Evolutionary conservation across 2,113 vertebrate species (phyloP).

Genomic region (Phodopus roborovskii): DNA sequence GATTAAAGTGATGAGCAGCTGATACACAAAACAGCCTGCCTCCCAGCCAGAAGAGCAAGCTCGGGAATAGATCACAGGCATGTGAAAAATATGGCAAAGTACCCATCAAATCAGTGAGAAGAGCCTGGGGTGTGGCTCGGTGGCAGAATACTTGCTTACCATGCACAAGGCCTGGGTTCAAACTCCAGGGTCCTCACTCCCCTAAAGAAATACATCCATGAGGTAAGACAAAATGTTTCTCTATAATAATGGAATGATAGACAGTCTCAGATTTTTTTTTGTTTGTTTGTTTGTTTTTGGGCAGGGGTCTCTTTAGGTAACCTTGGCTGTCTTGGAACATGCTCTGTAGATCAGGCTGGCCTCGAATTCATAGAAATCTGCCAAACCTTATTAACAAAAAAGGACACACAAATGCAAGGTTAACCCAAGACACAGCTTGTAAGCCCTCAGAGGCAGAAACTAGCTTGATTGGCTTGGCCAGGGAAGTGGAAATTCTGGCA

Average conservation of each 20-base stretch:
- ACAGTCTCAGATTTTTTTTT: not conserved
- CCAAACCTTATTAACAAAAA: not conserved
- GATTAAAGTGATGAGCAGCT: not conserved
- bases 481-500: not conserved
- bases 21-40: not conserved
- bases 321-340: not conserved
- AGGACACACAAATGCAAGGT: slow-evolving; percentile 16
- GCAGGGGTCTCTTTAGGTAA: not conserved
- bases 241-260: not conserved
- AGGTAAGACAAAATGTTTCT: not conserved
- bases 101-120: not conserved
- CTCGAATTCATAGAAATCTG: not conserved
- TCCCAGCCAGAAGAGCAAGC: not conserved
- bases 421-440: slow-evolving; percentile 9
- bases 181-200: not conserved
- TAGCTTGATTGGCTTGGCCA: not conserved
- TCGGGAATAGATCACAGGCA: not conserved
- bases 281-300: not conserved
- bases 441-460: slow-evolving; percentile 32
- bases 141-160: not conserved
- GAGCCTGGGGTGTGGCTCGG: not conserved
- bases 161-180: not conserved
- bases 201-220: not conserved
- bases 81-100: not conserved
- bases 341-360: not conserved